Conservation (phyloP, 1,140 invertebrate species). For the Drosophila burlai region DNA sequence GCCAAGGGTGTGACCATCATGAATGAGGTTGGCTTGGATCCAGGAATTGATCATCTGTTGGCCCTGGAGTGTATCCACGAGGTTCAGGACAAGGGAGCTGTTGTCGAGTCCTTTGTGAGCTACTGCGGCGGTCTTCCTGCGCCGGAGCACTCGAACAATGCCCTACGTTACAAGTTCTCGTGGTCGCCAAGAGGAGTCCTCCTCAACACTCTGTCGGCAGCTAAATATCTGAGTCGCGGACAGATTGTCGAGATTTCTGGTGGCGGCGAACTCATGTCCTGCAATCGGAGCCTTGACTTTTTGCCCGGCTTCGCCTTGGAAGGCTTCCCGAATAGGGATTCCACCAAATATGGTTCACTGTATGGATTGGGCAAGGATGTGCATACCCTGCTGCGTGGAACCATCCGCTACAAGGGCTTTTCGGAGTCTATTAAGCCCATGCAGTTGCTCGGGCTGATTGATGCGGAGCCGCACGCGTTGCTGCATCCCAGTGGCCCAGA, state of each 20-base stretch:
- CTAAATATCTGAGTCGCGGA: conserved; percentile 94
- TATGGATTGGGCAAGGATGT: conserved; percentile 94
- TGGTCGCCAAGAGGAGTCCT: conserved; percentile 97
- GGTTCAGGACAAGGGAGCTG: conserved; percentile 90
- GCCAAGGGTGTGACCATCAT: conserved; percentile 95
- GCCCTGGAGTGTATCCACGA: conserved; percentile 99
- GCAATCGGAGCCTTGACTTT: conserved; percentile 92
- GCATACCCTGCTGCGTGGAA: conserved; percentile 95
- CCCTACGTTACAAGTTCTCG: conserved; percentile 98
- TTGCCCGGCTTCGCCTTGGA: conserved; percentile 98
- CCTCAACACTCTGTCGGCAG: conserved; percentile 94
- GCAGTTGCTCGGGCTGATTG: conserved; percentile 95
- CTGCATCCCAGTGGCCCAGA: conserved; percentile 98
- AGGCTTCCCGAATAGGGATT: conserved; percentile 98
- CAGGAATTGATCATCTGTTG: conserved; percentile 98
- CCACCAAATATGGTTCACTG: conserved; percentile 93
- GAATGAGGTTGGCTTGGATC: conserved; percentile 98
- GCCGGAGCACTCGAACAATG: conserved; percentile 97
- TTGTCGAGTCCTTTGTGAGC: conserved; percentile 97
- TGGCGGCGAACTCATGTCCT: conserved; percentile 95
- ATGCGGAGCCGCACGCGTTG: conserved; percentile 93
- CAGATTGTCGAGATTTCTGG: conserved; percentile 95
- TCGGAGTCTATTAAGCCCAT: conserved; percentile 94
- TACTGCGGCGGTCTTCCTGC: conserved; percentile 99
- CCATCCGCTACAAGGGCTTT: conserved; percentile 95